Base-by-base conservation (phyloP, 2,888 invertebrate species). In the Pyralis farinalis region DNA sequence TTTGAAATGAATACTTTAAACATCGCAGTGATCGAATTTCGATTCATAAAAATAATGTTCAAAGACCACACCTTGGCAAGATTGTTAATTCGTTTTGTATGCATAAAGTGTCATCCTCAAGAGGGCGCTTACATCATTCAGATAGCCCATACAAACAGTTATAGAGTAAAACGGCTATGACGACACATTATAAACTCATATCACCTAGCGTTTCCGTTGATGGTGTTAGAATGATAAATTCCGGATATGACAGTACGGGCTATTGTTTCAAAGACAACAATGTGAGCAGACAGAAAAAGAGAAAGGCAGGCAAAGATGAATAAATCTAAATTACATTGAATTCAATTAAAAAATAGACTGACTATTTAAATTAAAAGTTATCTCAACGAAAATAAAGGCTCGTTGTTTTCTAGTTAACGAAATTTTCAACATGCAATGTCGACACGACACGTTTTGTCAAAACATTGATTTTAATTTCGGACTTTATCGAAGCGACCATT, bases 201-300 rank as follows among this genome's bases (percentile, higher is more conserved):
- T 79, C 78, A 70, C 71, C 67, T 65, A 66, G 62, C 78, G 58
- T 86, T 82, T 87, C 87, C 87, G 86, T 66, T 63, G 84, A 86
- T 87, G 87, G 84, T 76, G 84, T 71, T 78, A 76, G 87, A 84
- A 85, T 87, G 75, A 86, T 83, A 80, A 84, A 82, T 75, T 78
- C 81, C 80, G 84, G 84, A 86, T 83, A 83, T 79, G 81, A 77
- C 79, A 71, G 70, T 63, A 71, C 75, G 60, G 60, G 9, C 86
- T 67, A 87, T 88, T 88, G 87, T 87, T 80, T 83, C 71, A 80
- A 67, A 63, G 58, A 55, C 61, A 78, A 87, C 86, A 86, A 87
- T 87, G 76, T 71, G 71, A 58, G 63, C 62, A 71, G 75, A 75
- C 73, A 61, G 59, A 84, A 79, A 84, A 84, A 83, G 80, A 42